A percentile compares a stretch with the other conserved stretches of the same genome.
Conservation (phyloP, 2,113 vertebrate species). For the Anguilla japonica region DNA sequence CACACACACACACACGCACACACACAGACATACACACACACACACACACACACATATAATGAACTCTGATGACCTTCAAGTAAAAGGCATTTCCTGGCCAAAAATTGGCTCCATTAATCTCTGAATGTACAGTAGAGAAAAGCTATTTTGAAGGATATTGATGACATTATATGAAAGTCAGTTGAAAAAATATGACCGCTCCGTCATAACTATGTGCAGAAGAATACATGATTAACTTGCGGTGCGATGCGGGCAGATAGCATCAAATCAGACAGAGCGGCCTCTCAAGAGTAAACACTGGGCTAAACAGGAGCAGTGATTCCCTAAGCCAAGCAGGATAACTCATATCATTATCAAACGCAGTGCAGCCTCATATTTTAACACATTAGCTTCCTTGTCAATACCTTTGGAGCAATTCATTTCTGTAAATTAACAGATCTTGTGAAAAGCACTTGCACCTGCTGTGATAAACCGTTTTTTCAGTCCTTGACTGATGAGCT, state of each 20-base stretch:
- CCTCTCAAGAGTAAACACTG: conserved; percentile 5
- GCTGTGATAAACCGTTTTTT: conserved; percentile 59
- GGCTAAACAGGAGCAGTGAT: conserved; percentile 47
- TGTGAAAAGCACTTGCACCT: conserved; percentile 57
- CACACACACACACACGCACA: no score
- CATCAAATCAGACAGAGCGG: neutral
- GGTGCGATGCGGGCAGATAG: conserved; percentile 33
- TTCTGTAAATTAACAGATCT: conserved; percentile 60
- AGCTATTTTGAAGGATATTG: conserved; percentile 42
- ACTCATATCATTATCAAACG: conserved; percentile 68
- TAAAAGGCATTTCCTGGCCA: neutral
- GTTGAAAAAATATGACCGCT: conserved; percentile 45
- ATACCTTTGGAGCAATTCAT: conserved; percentile 59
- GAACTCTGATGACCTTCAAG: neutral
- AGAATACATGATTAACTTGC: conserved; percentile 43
- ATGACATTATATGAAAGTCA: conserved; percentile 24
- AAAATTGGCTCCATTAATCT: neutral
- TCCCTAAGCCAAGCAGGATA: conserved; percentile 60
- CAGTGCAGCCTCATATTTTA: conserved; percentile 68
- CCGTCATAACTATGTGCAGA: conserved; percentile 32
- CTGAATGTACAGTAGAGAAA: neutral
- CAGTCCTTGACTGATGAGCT: conserved; percentile 57
- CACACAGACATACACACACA: no score
- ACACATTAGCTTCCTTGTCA: conserved; percentile 63
- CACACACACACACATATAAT: neutral